A percentile compares a stretch with the other conserved stretches of the same genome.
Conservation (phyloP, 2,113 vertebrate species). For the Pygoscelis antarcticus region DNA sequence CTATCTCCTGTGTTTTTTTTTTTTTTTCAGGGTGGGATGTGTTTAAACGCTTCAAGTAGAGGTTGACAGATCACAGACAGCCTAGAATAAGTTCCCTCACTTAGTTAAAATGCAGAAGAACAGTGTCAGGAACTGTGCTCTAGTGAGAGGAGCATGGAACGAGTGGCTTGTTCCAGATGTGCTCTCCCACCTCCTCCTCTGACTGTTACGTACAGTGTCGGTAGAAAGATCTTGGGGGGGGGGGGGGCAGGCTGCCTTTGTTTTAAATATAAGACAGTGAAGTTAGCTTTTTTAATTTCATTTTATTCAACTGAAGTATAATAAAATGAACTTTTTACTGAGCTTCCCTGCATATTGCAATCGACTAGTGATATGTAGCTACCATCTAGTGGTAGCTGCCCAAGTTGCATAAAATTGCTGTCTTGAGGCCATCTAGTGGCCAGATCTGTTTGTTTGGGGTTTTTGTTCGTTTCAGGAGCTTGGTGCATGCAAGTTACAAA, state of each 20-base stretch:
- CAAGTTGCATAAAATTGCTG: conserved; percentile 21
- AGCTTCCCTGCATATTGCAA: neutral
- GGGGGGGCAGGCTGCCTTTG: neutral
- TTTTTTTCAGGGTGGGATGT: neutral
- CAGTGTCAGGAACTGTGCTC: neutral
- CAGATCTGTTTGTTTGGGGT: neutral
- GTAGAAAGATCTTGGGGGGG: neutral
- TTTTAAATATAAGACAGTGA: neutral
- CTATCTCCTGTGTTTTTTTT: neutral
- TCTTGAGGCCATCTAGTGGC: neutral
- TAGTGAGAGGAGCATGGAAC: neutral
- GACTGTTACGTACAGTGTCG: rapidly evolving
- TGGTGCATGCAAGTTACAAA: neutral
- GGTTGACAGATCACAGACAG: neutral
- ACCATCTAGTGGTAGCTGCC: conserved; percentile 71
- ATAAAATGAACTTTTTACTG: neutral
- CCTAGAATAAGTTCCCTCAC: neutral
- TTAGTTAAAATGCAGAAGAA: neutral
- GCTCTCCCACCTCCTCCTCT: neutral
- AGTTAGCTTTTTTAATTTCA: neutral
- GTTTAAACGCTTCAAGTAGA: neutral
- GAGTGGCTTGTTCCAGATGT: neutral
- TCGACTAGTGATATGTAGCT: neutral
- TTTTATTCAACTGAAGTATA: neutral
- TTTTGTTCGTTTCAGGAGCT: neutral